A percentile compares a stretch with the other conserved stretches of the same genome.
phyloP scores from a whole-genome alignment of 1,140 invertebrate genomes.

The Thereuonema tuberculata region DNA sequence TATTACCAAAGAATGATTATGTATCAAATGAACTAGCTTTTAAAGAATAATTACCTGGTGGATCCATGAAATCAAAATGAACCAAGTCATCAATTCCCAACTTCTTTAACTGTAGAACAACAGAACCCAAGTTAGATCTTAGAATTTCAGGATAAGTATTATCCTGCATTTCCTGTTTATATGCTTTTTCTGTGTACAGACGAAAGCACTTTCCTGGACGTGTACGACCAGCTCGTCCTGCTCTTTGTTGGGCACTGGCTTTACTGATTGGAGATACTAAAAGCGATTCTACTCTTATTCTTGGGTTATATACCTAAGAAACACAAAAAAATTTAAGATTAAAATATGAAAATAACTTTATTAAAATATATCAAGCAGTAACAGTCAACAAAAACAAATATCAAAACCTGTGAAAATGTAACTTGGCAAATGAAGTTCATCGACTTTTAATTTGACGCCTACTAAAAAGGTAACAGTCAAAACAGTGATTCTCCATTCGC shows the following conservation, averaged over 20 bases:
- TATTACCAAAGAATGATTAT: no score
- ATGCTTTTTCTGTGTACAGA: constrained; percentile 97
- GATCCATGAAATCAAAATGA: constrained; percentile 99
- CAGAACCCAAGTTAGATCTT: constrained; percentile 88
- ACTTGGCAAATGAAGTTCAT: no score
- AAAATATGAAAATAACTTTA: constrained; percentile 4
- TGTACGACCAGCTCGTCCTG: constrained; percentile 92
- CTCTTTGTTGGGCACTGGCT: constrained; percentile 96
- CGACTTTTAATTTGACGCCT: no score
- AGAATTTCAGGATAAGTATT: constrained; percentile 99
- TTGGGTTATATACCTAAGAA: constrained; percentile 76
- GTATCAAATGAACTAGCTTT: no score
- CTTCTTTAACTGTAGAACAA: constrained; percentile 96
- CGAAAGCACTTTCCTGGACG: constrained; percentile 96
- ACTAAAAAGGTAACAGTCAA: no score
- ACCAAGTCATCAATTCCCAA: constrained; percentile 98
- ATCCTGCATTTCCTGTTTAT: constrained; percentile 98
- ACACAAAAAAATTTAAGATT: constrained; percentile 6
- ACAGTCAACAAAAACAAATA: neutral
- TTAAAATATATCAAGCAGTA: neutral
- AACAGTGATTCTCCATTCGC: no score
- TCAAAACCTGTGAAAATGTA: no score
- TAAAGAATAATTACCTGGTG: constrained; percentile 53
- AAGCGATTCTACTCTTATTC: constrained; percentile 92
- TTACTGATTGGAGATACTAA: constrained; percentile 98